phyloP scores from a whole-genome alignment of 2,797 vertebrate species.

The Labroides dimidiatus region DNA sequence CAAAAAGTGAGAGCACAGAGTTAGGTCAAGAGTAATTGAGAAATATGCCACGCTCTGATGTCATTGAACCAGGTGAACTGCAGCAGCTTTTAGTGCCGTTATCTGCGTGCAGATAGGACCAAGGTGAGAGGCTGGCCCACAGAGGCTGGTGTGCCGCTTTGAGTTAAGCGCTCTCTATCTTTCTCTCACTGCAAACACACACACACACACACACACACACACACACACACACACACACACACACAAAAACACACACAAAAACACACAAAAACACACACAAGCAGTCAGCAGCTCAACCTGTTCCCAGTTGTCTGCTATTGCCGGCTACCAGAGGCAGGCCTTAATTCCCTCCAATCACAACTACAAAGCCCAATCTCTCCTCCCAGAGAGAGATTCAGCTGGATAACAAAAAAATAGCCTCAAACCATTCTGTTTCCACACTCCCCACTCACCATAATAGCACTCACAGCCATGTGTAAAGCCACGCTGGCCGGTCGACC shows the following conservation, averaged over 20 bases:
- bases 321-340: conserved; percentile 65
- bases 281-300: conserved; percentile 52
- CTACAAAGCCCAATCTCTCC: conserved; percentile 76
- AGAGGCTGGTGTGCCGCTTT: conserved; percentile 29
- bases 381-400: conserved; percentile 68
- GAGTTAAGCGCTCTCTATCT: conserved; percentile 48
- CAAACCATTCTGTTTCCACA: conserved; percentile 63
- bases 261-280: conserved; percentile 31
- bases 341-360: conserved; percentile 79
- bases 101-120: conserved; percentile 31
- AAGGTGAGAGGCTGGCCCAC: conserved; percentile 30
- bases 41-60: neutral
- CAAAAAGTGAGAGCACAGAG: neutral
- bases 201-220: conserved; percentile 27
- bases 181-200: conserved; percentile 16
- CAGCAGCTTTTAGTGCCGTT: conserved; percentile 27
- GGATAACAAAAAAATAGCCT: conserved; percentile 74
- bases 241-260: conserved; percentile 12
- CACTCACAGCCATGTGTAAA: conserved; percentile 31
- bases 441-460: conserved; percentile 38
- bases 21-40: neutral
- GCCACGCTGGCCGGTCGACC: conserved; percentile 17
- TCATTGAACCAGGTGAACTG: conserved; percentile 6
- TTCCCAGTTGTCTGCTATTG: conserved; percentile 66
- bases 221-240: conserved; percentile 36